Evolutionary conservation across 2,113 vertebrate genomes (phyloP), one percentile per base, ranked within the genome.

Genomic region (Anguilla rostrata): DNA sequence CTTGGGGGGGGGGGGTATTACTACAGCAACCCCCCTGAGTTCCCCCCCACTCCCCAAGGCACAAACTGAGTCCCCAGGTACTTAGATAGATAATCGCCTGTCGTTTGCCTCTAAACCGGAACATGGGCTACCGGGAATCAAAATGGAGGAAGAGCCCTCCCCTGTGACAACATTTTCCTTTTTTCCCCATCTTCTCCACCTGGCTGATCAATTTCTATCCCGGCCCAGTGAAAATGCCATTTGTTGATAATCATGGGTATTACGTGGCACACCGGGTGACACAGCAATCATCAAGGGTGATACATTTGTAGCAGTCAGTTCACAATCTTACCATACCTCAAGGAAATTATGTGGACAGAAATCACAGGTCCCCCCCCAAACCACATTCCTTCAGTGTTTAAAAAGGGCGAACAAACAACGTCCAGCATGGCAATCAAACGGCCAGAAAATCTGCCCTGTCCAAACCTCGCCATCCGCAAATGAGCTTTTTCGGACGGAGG

Each of bases 171-270:
- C 71, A n/a, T 26, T 3, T 82, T 53, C 53, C 16, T 20, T 53
- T 49, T 29, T 49, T 53, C 56, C n/a, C 34, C 34, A 34, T 34
- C 34, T 34, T 3, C 34, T n/a, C 75, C 43, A 80, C 29, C 75
- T 57, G 34, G 78, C 75, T 39, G 41, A 85, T 85, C 78, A 81
- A 80, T 79, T 85, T 75, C 46, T 46, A 85, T 80, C 78, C 49
- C 9, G 43, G 16, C 16, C 11, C 39, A 12, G 41, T 78, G 57
- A 83, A 83, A 86, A 86, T 83, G 60, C 56, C 78, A 86, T 86
- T 86, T 53, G 81, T 81, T 86, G 63, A 53, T 78, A 57, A 86
- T 39, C 83, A 60, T 60, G 8, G 82, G 46, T 1, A 83, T 11
- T 39, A 11, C 29, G 26, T 83, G n/a, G n/a, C 29, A 49, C 29